phyloP scores from a whole-genome alignment of 2,888 invertebrate genomes.

The Poecilus cupreus region DNA sequence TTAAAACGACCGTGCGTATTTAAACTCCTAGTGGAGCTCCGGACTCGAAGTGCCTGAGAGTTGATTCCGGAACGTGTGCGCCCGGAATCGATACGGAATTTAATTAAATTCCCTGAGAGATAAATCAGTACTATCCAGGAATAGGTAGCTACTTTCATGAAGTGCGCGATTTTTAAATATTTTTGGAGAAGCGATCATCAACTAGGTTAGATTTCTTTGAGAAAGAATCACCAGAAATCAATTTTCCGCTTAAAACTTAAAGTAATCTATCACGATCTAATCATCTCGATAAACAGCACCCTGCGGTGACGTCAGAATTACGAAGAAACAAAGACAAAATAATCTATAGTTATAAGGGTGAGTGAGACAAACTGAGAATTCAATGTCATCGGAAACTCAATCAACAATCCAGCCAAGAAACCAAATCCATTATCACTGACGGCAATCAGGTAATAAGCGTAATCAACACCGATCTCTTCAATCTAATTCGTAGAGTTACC shows the following conservation, averaged over 20 bases:
- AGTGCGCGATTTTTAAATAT: no score
- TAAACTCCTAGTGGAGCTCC: conserved; percentile 1
- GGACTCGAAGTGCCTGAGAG: neutral
- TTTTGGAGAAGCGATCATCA: no score
- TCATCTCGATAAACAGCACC: conserved; percentile 52
- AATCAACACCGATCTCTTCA: conserved; percentile 57
- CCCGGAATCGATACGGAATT: conserved; percentile 49
- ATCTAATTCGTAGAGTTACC: conserved; percentile 44
- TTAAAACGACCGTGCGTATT: conserved; percentile 34
- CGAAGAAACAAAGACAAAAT: neutral
- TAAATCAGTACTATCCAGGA: conserved; percentile 37
- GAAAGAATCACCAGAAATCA: neutral
- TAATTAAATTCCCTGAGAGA: conserved; percentile 47
- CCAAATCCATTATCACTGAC: conserved; percentile 57
- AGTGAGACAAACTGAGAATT: conserved; percentile 9
- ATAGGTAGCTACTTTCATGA: neutral
- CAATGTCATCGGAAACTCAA: conserved; percentile 47
- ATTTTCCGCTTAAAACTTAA: conserved; percentile 1
- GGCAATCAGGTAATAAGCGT: conserved; percentile 59
- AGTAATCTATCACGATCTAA: conserved; percentile 60
- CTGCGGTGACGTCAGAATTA: conserved; percentile 5
- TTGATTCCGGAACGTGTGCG: conserved; percentile 17
- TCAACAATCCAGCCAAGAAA: conserved; percentile 52
- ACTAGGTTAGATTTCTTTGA: no score
- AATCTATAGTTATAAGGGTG: neutral